Conservation (phyloP, 2,113 vertebrate genomes). For the Callipepla squamata region DNA sequence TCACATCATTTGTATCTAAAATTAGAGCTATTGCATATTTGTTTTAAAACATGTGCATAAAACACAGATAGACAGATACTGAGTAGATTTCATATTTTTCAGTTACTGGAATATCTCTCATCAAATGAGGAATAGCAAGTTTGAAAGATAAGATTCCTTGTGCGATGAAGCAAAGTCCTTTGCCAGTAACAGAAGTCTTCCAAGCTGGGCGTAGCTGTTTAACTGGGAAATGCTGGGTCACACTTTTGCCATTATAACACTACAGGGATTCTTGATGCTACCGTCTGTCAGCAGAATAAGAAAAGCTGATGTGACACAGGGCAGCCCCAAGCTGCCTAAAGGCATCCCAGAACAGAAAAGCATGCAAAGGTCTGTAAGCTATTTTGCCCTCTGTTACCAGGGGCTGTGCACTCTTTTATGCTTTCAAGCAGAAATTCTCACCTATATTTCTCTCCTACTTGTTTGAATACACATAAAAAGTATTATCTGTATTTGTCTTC, state of each 20-base stretch:
- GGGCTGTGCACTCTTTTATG: background rate
- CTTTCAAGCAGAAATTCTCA: slow-evolving; percentile 29
- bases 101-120: background rate
- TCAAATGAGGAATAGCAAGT: background rate
- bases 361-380: background rate
- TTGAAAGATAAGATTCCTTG: background rate
- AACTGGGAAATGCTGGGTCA: slow-evolving; percentile 6
- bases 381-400: slow-evolving; percentile 31
- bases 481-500: background rate
- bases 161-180: background rate
- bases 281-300: slow-evolving; percentile 16
- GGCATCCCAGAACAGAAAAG: background rate
- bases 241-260: background rate
- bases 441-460: slow-evolving; percentile 22
- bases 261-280: background rate
- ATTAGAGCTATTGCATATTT: fast-evolving
- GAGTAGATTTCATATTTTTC: background rate
- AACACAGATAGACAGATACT: background rate
- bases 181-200: background rate
- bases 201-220: background rate
- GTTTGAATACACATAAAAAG: background rate
- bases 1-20: background rate
- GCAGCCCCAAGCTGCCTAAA: slow-evolving; percentile 22
- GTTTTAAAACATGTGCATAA: background rate
- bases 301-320: background rate